Conservation (phyloP, 2,797 vertebrate species). For the Gastrophryne carolinensis region DNA sequence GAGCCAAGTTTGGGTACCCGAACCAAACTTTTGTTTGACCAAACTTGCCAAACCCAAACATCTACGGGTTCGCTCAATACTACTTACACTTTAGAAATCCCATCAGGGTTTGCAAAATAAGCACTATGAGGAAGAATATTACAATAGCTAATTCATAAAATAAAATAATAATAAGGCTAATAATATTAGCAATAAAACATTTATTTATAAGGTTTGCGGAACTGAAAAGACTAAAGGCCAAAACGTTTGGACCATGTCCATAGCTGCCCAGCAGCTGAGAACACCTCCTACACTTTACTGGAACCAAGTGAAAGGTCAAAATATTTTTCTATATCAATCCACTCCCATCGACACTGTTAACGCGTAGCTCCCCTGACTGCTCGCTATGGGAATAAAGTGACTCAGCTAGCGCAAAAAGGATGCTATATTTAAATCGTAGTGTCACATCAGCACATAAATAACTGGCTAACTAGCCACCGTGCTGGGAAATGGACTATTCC, state of each 20-base stretch:
- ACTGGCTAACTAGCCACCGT: not conserved
- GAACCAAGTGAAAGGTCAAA: slow-evolving; percentile 32
- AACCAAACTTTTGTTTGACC: no score
- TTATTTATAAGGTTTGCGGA: no score
- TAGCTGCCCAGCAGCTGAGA: slow-evolving; percentile 6
- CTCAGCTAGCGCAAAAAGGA: not conserved
- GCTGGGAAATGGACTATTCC: not conserved
- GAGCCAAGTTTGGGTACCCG: no score
- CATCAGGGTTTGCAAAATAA: no score
- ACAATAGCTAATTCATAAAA: no score
- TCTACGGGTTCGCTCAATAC: no score
- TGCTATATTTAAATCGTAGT: not conserved
- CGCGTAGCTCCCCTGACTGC: not conserved
- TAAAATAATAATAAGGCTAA: no score
- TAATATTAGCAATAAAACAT: no score
- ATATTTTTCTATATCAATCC: slow-evolving; percentile 9
- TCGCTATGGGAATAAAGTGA: not conserved
- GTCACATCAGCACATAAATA: not conserved
- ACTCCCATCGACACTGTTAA: slow-evolving; percentile 4
- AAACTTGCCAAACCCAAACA: no score
- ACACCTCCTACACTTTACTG: slow-evolving; percentile 18
- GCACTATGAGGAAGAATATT: no score
- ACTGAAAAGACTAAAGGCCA: not conserved
- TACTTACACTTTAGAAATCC: no score
- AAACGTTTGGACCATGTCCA: not conserved